Evolutionary conservation across 2,797 vertebrate genomes (phyloP).

Genomic region (Pteropus rufus): DNA sequence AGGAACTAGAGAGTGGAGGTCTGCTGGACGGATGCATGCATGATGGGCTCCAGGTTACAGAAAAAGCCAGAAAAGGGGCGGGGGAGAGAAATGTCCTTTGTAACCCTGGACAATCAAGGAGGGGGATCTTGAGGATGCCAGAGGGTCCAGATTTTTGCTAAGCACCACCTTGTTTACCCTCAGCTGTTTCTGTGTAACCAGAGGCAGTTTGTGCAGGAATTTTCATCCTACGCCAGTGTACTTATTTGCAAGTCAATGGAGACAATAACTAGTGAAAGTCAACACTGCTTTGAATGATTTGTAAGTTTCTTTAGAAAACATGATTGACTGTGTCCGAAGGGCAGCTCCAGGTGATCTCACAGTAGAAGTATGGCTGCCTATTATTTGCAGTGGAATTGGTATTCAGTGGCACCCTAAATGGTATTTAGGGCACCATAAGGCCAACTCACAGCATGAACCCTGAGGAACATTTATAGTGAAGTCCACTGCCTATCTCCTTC

Average conservation of each 20-base stretch:
- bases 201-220: neutral
- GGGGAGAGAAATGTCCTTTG: neutral
- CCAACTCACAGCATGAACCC: neutral
- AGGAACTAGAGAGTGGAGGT: neutral
- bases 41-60: neutral
- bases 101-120: neutral
- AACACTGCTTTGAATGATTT: slow-evolving; percentile 3
- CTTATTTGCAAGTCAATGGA: neutral
- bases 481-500: neutral
- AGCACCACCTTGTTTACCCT: neutral
- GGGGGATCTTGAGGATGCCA: neutral
- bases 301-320: neutral
- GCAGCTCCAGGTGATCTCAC: neutral
- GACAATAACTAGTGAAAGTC: neutral
- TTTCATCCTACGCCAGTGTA: neutral
- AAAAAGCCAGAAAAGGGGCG: neutral
- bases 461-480: neutral
- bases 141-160: neutral
- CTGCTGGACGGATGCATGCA: neutral
- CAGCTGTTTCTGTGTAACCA: neutral
- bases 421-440: too few species aligned
- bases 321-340: neutral
- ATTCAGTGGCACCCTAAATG: too few species aligned
- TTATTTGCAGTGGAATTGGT: neutral
- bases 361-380: neutral